Evolutionary conservation across 2,113 vertebrate genomes (phyloP).

Genomic region (Paratilapia polleni): DNA sequence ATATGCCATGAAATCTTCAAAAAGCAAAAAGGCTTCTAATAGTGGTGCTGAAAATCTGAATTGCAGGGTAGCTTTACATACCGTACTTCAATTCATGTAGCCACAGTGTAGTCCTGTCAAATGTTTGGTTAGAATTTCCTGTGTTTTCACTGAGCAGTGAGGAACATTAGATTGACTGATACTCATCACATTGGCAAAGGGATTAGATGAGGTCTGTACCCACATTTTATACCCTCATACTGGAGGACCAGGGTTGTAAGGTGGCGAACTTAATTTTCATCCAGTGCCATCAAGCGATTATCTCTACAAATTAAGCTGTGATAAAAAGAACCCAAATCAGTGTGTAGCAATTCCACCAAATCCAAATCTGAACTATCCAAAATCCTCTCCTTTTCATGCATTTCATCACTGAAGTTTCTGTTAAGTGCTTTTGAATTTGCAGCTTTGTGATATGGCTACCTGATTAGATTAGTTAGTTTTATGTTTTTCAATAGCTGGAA

Average conservation of each 20-base stretch:
- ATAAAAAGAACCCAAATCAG: neutral
- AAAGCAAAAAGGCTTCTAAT: too few relatives aligned
- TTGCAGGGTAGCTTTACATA: too few relatives aligned
- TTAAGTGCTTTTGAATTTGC: conserved; percentile 9
- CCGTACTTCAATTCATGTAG: too few relatives aligned
- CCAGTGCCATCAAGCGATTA: neutral
- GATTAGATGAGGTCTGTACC: neutral
- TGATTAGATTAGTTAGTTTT: conserved; percentile 41
- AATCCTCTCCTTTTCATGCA: neutral
- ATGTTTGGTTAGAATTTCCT: neutral
- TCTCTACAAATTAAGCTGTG: neutral
- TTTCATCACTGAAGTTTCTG: neutral
- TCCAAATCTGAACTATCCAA: neutral
- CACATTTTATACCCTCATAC: neutral
- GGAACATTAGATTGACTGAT: neutral
- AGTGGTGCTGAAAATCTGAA: too few relatives aligned
- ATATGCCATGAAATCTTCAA: too few relatives aligned
- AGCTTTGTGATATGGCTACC: neutral
- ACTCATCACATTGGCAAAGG: neutral
- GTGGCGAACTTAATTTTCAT: neutral
- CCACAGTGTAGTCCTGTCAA: neutral
- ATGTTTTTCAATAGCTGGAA: conserved; percentile 4
- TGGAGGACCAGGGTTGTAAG: neutral
- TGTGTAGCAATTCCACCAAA: neutral
- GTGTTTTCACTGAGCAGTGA: neutral